Conservation (phyloP, 2,888 invertebrate species). For the Atethmia centrago region DNA sequence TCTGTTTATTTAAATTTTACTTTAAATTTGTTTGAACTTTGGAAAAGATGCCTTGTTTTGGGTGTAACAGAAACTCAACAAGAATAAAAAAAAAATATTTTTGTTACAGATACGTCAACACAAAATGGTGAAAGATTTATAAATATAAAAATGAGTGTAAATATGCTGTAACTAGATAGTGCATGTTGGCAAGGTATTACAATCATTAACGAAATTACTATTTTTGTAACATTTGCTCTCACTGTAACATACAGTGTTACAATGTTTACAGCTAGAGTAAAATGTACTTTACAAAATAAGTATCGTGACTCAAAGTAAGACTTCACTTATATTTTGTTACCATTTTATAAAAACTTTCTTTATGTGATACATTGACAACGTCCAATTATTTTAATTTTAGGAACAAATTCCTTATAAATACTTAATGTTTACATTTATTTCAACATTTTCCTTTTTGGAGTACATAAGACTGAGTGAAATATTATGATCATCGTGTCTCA, state of each 20-base stretch:
- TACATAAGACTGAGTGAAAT: not conserved
- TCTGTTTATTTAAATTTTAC: not conserved
- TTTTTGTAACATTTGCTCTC: slow-evolving; percentile 46
- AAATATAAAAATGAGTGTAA: slow-evolving; percentile 60
- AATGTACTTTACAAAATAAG: slow-evolving; percentile 40
- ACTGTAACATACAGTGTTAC: slow-evolving; percentile 1
- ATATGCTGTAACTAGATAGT: slow-evolving; percentile 59
- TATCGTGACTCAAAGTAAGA: slow-evolving; percentile 50
- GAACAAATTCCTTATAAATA: slow-evolving; percentile 48
- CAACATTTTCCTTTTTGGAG: slow-evolving; percentile 11
- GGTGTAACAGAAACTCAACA: not conserved
- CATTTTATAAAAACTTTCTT: slow-evolving; percentile 61
- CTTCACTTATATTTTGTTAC: slow-evolving; percentile 63
- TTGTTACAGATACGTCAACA: slow-evolving; percentile 55
- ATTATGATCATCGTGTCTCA: no score
- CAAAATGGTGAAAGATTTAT: slow-evolving; percentile 48
- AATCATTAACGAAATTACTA: slow-evolving; percentile 52
- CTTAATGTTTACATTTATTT: not conserved
- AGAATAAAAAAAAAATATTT: not conserved
- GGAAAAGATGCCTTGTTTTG: not conserved
- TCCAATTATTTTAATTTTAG: slow-evolving; percentile 68
- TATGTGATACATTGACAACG: slow-evolving; percentile 82
- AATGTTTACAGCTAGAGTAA: not conserved
- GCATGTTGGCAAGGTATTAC: slow-evolving; percentile 86
- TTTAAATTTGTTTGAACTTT: not conserved